Evolutionary conservation across 2,113 vertebrate genomes (phyloP), one percentile per base, ranked within the genome.

Genomic region (Coryphaenoides rupestris): DNA sequence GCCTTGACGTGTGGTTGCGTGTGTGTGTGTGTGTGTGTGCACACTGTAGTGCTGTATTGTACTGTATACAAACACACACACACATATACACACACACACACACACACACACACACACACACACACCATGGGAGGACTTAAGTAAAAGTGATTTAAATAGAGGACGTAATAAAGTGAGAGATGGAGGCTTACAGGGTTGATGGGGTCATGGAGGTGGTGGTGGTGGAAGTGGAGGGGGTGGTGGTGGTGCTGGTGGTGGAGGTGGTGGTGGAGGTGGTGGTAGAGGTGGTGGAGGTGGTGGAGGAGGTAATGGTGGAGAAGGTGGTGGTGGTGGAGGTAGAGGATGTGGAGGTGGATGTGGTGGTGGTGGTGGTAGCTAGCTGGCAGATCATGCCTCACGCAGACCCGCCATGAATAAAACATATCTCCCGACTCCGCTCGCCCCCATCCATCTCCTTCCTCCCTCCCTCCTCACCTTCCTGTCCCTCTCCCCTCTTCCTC

Each of bases 331-430:
- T 64, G 64, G 55, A 68, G 55, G 79, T 78, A 74, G 81, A 76
- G 83, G 58, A 60, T 6, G 33, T 40, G 33, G 33, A 10, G 56
- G 73, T 68, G 61, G 81, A n/a, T n/a, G n/a, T 65, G 66, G 55
- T 70, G 55, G 78, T 78, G 75, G 81, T 73, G 83, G 57, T 40
- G 62, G 74, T 81, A 84, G 88, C 83, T 84, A 61, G 68, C 52
- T 83, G 87, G 81, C 87, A 89, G 85, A 87, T 80, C 82, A 85
- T 89, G 87, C 81, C 73, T 91, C 88, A 89, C 86, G 79, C 78
- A 85, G 89, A 87, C 83, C 70, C 72, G 74, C 58, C 83, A 92
- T 91, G 88, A 90, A 91, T 90, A 90, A 90, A 91, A 82, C 84
- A 91, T 91, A 52, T 63, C 75, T 74, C 76, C 75, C 54, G 78